Conservation (phyloP, 30 jellyfish, hydroid and myxozoan species). For the Aurelia coerulea region DNA sequence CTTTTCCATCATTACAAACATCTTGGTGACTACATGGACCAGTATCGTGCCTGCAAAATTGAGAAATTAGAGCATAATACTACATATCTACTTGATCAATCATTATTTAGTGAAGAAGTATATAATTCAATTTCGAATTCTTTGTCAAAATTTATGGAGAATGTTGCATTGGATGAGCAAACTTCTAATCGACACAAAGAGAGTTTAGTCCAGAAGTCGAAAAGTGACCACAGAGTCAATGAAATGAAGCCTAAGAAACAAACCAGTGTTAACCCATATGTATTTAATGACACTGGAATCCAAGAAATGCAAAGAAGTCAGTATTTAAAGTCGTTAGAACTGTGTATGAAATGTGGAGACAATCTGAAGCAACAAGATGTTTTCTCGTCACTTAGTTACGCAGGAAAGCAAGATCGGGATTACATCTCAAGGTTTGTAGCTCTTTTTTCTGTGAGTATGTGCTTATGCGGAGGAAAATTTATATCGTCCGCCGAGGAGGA, state of each 20-base stretch:
- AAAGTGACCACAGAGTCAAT: not conserved
- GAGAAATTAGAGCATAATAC: slow-evolving; percentile 23
- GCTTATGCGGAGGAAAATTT: too few species aligned
- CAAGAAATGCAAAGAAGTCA: slow-evolving; percentile 19
- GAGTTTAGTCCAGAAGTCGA: not conserved
- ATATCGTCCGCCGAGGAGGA: too few species aligned
- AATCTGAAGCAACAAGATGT: slow-evolving; percentile 32
- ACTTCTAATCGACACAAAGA: not conserved
- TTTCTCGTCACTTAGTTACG: not conserved
- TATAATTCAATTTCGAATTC: slow-evolving; percentile 14
- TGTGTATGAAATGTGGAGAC: slow-evolving; percentile 62
- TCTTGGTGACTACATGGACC: slow-evolving; percentile 7
- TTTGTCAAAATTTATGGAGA: slow-evolving; percentile 22
- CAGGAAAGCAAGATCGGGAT: not conserved
- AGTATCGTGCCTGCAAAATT: slow-evolving; percentile 33
- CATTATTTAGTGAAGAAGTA: slow-evolving; percentile 36
- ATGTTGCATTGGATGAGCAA: slow-evolving; percentile 5
- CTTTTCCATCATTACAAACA: slow-evolving; percentile 30
- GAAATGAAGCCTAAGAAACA: slow-evolving; percentile 14
- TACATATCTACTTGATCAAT: slow-evolving; percentile 28
- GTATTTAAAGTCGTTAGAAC: slow-evolving; percentile 59
- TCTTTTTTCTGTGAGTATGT: too few species aligned
- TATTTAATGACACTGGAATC: slow-evolving; percentile 6
- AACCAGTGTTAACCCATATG: not conserved
- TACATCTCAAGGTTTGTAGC: not conserved